Evolutionary conservation across 2,113 vertebrate species (phyloP).

Genomic region (Petrocephalus microphthalmus): DNA sequence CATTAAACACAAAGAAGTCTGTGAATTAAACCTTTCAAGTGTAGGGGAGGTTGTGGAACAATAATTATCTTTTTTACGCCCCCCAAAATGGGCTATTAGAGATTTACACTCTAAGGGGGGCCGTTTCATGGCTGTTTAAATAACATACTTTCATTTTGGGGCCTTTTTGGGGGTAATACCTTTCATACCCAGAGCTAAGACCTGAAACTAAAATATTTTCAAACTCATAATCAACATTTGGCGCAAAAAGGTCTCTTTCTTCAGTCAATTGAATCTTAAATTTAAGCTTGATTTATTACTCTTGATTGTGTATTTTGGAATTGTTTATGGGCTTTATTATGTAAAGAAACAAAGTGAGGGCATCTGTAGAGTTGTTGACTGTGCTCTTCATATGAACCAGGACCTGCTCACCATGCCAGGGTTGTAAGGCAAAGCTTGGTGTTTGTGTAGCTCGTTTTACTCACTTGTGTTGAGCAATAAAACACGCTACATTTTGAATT

Average conservation of each 20-base stretch:
- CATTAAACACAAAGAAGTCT: background rate
- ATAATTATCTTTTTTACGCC: background rate
- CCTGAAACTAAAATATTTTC: conserved; percentile 16
- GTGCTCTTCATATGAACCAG: background rate
- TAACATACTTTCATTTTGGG: no score
- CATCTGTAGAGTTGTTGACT: conserved; percentile 17
- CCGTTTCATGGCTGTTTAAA: background rate
- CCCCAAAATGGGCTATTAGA: background rate
- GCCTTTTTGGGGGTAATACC: background rate
- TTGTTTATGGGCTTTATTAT: background rate
- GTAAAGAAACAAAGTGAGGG: conserved; percentile 13
- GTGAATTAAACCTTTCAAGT: conserved; percentile 2
- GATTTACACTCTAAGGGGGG: background rate
- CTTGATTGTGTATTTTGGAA: conserved; percentile 21
- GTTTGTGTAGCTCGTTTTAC: conserved; percentile 2
- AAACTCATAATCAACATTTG: conserved; percentile 3
- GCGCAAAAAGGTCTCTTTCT: background rate
- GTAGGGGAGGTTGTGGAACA: background rate
- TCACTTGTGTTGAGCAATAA: background rate
- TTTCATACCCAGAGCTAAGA: background rate
- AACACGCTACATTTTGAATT: background rate
- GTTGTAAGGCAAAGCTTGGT: background rate
- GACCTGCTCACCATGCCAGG: conserved; percentile 2
- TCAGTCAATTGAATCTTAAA: conserved; percentile 14
- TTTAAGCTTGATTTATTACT: conserved; percentile 13